Evolutionary conservation across 2,797 vertebrate species (phyloP).

Genomic region (Melanotaenia nigrans): DNA sequence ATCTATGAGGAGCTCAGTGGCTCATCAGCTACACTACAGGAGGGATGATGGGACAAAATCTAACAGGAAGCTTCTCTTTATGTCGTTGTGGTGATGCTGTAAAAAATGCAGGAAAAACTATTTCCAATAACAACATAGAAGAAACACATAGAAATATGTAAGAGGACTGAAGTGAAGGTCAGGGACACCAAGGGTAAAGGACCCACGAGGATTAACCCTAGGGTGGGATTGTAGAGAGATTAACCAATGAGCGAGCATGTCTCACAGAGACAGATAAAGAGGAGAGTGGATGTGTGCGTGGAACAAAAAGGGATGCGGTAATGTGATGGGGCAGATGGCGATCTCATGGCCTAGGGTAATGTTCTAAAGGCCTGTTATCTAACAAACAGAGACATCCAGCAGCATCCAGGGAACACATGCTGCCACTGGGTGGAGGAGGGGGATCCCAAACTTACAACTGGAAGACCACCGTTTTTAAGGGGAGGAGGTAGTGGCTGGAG

Average conservation of each 20-base stretch:
- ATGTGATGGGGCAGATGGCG: slow-evolving; percentile 76
- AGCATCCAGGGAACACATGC: slow-evolving; percentile 58
- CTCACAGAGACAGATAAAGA: slow-evolving; percentile 30
- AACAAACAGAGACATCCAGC: slow-evolving; percentile 63
- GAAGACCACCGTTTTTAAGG: slow-evolving; percentile 31
- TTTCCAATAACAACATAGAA: slow-evolving; percentile 17
- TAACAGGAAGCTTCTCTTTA: neutral
- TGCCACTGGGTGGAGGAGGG: slow-evolving; percentile 35
- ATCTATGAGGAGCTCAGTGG: slow-evolving; percentile 56
- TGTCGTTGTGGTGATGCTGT: slow-evolving; percentile 7
- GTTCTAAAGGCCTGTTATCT: slow-evolving; percentile 75
- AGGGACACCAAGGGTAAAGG: slow-evolving; percentile 41
- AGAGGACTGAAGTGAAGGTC: slow-evolving; percentile 54
- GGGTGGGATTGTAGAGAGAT: slow-evolving; percentile 64
- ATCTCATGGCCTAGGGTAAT: slow-evolving; percentile 63
- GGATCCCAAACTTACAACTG: slow-evolving; percentile 9
- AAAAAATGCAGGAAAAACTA: neutral
- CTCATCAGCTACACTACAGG: slow-evolving; percentile 34
- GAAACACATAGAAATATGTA: neutral
- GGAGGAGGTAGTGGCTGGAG: slow-evolving; percentile 20
- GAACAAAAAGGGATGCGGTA: slow-evolving; percentile 51
- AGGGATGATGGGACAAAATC: slow-evolving; percentile 10
- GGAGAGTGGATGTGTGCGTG: slow-evolving; percentile 10
- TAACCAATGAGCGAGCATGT: slow-evolving; percentile 61
- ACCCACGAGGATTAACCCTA: slow-evolving; percentile 60